Evolutionary conservation across 2,888 invertebrate genomes (phyloP).

Genomic region (Tanytarsus gracilentus): DNA sequence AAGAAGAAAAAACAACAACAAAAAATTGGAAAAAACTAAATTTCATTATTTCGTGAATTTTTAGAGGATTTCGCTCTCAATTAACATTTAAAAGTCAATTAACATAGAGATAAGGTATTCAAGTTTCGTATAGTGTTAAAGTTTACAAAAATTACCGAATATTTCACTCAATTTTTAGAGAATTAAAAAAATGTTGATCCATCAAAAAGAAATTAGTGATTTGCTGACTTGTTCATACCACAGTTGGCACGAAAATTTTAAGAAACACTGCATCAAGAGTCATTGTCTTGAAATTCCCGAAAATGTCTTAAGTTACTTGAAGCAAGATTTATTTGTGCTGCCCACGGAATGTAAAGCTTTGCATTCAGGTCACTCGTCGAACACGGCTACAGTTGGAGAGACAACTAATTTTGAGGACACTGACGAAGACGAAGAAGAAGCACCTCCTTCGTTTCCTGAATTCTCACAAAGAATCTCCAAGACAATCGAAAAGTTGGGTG

Average conservation of each 20-base stretch:
- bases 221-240: constrained; percentile 30
- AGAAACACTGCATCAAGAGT: constrained; percentile 31
- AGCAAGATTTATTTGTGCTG: constrained; percentile 31
- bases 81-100: no score
- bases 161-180: no score
- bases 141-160: no score
- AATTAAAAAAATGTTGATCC: not conserved
- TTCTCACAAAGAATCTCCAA: constrained; percentile 23
- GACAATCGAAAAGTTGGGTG: not conserved
- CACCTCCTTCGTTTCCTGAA: constrained; percentile 31
- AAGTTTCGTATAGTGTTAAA: no score
- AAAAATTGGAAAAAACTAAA: no score
- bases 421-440: constrained; percentile 21
- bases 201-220: not conserved
- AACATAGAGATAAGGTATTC: no score
- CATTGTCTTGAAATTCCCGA: constrained; percentile 30
- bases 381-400: constrained; percentile 15
- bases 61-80: no score
- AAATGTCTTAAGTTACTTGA: constrained; percentile 31
- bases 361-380: not conserved
- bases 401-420: constrained; percentile 30
- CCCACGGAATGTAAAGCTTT: constrained; percentile 32
- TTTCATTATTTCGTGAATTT: no score
- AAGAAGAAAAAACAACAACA: no score
- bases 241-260: constrained; percentile 31